A percentile compares a stretch with the other conserved stretches of the same genome.
phyloP scores from a whole-genome alignment of 2,888 invertebrate genomes.

The Drosophila tripunctata region DNA sequence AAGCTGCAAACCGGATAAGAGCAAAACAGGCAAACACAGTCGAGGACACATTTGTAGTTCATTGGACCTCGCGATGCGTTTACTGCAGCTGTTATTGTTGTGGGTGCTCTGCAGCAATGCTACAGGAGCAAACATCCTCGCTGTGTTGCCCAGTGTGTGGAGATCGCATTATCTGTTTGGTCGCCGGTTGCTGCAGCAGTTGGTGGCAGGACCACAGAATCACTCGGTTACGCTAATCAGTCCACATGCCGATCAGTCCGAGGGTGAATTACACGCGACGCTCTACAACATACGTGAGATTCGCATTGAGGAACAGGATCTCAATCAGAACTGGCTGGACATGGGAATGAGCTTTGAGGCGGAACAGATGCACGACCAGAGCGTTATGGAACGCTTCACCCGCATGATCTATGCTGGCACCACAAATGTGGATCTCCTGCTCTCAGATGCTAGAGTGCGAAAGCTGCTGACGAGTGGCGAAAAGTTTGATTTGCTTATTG shows the following conservation, averaged over 20 bases:
- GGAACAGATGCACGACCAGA: slow-evolving; percentile 80
- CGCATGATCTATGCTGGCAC: slow-evolving; percentile 82
- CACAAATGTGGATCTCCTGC: slow-evolving; percentile 80
- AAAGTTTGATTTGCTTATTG: slow-evolving; percentile 82
- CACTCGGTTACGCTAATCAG: slow-evolving; percentile 83
- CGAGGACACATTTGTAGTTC: slow-evolving; percentile 32
- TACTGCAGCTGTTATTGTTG: slow-evolving; percentile 56
- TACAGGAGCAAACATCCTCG: slow-evolving; percentile 80
- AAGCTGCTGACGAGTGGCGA: slow-evolving; percentile 75
- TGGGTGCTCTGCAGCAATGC: slow-evolving; percentile 52
- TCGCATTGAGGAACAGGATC: slow-evolving; percentile 69
- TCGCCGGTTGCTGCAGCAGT: slow-evolving; percentile 73
- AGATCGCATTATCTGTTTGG: slow-evolving; percentile 83
- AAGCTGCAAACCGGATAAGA: slow-evolving; percentile 67
- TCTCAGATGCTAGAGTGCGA: slow-evolving; percentile 76
- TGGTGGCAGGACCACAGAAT: slow-evolving; percentile 75
- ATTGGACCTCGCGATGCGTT: slow-evolving; percentile 54
- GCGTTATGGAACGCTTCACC: slow-evolving; percentile 82
- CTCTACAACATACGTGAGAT: slow-evolving; percentile 78
- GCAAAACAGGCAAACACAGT: slow-evolving; percentile 33
- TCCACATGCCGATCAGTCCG: slow-evolving; percentile 70
- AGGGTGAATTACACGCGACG: neutral
- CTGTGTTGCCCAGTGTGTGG: slow-evolving; percentile 83
- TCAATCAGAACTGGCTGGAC: slow-evolving; percentile 81
- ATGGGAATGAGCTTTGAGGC: slow-evolving; percentile 82